A percentile compares a stretch with the other conserved stretches of the same genome.
These are phyloP conservation scores for Perodicticus potto DNA, from an alignment of 2,797 vertebrate species.

Conservation along the genomic window DNA sequence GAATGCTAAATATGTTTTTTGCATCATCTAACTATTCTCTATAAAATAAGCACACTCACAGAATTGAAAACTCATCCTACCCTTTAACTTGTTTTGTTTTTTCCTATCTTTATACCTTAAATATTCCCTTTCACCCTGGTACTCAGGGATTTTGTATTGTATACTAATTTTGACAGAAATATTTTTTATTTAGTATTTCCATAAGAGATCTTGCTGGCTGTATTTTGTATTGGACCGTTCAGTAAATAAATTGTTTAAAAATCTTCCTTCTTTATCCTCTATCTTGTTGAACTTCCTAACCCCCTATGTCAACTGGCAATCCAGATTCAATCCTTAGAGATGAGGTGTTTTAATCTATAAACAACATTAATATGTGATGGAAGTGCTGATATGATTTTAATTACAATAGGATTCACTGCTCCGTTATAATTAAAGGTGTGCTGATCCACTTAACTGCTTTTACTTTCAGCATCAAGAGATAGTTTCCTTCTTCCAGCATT, in stretches of 20 bases:
- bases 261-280: slow-evolving; percentile 1
- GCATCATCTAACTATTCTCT: slow-evolving; percentile 68
- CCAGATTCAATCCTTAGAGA: slow-evolving; percentile 82
- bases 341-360: slow-evolving; percentile 82
- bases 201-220: slow-evolving; percentile 40
- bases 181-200: slow-evolving; percentile 75
- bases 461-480: slow-evolving; percentile 70
- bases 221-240: slow-evolving; percentile 66
- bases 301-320: slow-evolving; percentile 74
- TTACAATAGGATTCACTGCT: slow-evolving; percentile 77
- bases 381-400: slow-evolving; percentile 71
- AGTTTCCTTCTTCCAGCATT: slow-evolving; percentile 66
- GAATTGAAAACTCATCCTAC: slow-evolving; percentile 50
- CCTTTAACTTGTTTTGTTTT: neutral
- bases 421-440: slow-evolving; percentile 80
- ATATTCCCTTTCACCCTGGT: neutral
- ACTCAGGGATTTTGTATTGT: slow-evolving; percentile 58
- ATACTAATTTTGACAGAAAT: slow-evolving; percentile 41
- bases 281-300: slow-evolving; percentile 57
- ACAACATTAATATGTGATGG: slow-evolving; percentile 55
- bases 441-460: slow-evolving; percentile 80
- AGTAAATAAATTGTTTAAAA: slow-evolving; percentile 71
- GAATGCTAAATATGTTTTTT: slow-evolving; percentile 71
- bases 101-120: neutral
- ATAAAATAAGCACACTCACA: slow-evolving; percentile 46